Evolutionary conservation across 2,888 invertebrate species (phyloP), one percentile per base, ranked within the genome.

Genomic region (Callyntrura sp.): DNA sequence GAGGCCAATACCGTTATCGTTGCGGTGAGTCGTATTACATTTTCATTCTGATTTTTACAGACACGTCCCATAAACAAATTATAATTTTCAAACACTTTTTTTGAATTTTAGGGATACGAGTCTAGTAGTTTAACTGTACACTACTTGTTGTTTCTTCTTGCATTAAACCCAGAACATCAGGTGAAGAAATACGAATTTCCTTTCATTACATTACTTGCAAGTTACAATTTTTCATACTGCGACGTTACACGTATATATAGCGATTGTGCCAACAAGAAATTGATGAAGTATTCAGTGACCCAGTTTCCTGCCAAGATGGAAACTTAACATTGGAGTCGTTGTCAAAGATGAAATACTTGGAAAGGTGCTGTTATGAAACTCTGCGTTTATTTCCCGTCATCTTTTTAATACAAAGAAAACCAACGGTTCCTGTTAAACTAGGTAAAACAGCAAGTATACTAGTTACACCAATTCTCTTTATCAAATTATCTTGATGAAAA

Each of bases 121-220:
- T 70, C 84, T 0, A 70, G 70, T 1, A 70, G 84, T 25, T 43
- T 70, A 20, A 55, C 84, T 17, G 48, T 84, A 8, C 84, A 84
- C 17, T 84, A 70, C 55, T 28, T 70, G 45, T 14, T 84, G 6
- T 70, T 70, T 17, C 68, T 84, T 28, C 55, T 84, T 0, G 84
- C 84, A 14, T 51, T 84, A 35, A 84, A 84, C 55, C 84, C 48
- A 55, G 70, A 70, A 11, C 68, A 84, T 28, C 84, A 84, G 84
- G 84, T 84, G 45, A 60, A 9, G 35, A 57, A n/a, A n/a, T n/a
- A n/a, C n/a, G n/a, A n/a, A n/a, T n/a, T n/a, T n/a, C n/a, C n/a
- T n/a, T n/a, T n/a, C n/a, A n/a, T n/a, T 11, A 12, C 55, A 55
- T 45, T 45, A 45, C 5, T 5, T 45, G 45, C 11, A 55, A 11